Percentiles rank a stretch among this genome's conserved stretches.
Evolutionary conservation across 2,113 vertebrate genomes (phyloP).

Genomic region (Puma concolor): DNA sequence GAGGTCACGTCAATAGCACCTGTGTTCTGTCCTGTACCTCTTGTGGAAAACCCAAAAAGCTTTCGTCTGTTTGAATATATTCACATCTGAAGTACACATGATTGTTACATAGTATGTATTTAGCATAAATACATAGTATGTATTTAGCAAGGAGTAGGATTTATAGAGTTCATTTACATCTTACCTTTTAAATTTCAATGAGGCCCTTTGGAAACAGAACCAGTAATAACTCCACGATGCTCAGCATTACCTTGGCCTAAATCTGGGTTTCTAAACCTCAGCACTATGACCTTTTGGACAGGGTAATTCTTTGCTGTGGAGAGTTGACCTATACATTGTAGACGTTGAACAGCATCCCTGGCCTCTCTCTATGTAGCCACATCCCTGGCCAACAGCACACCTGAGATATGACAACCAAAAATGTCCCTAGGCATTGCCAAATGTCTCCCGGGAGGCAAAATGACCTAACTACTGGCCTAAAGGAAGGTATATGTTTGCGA

Average conservation of each 20-base stretch:
- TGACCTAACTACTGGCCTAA: background rate
- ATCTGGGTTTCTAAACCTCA: background rate
- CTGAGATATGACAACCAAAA: background rate
- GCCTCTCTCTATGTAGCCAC: background rate
- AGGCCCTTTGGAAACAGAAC: background rate
- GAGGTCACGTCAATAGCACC: background rate
- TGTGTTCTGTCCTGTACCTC: background rate
- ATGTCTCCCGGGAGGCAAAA: background rate
- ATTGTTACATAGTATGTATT: background rate
- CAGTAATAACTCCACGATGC: background rate
- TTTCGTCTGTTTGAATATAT: background rate
- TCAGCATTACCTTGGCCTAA: background rate
- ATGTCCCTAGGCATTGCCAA: background rate
- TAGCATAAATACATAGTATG: background rate
- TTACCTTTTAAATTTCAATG: background rate
- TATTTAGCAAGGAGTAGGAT: background rate
- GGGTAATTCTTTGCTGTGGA: background rate
- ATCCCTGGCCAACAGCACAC: background rate
- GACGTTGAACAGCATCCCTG: background rate
- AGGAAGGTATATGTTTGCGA: background rate
- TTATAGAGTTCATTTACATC: background rate
- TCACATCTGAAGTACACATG: background rate
- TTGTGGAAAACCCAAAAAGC: background rate
- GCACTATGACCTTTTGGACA: background rate
- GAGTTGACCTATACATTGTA: background rate